Base-by-base conservation (phyloP, 2,113 vertebrate species). In the Mormoops blainvillei region DNA sequence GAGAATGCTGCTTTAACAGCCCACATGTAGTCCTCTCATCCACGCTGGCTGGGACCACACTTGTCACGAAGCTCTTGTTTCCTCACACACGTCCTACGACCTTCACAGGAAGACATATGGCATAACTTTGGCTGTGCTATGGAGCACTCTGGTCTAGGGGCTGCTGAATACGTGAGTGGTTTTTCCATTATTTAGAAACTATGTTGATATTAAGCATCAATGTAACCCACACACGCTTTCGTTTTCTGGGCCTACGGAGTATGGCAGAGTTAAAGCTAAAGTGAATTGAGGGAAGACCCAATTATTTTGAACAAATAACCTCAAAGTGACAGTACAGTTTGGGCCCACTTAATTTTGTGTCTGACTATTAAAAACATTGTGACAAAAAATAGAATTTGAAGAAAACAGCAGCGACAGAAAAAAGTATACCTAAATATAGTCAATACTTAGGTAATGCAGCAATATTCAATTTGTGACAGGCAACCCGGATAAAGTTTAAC, bases 11-110 rank as follows among this genome's bases (percentile, higher is more conserved):
- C 84, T 73, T 93, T 63, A 15, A 15, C 1, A 11, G 20, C 22
- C 11, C 52, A 43, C 2, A 0, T 2, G 14, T 0, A 1, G 58
- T 12, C 36, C 22, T 8, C 24, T 11, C 20, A 5, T 43, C 58
- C 33, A 28, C 3, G 0, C 33, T 16, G 41, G 61, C 10, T 13
- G 58, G 65, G 31, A 20, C 58, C 61, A 2, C n/a, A 16, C 4
- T 22, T 0, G 24, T 48, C 68, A 19, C 26, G 13, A 36, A 52
- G 43, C 7, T 45, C 7, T 9, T 0, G 7, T 19, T 38, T 84
- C 41, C 33, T n/a, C 45, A 56, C 15, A 28, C 48, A 19, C 3
- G 11, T n/a, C n/a, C 22, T 48, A 0, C 4, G 63, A n/a, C 20
- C 38, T 41, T 18, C 76, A 31, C 22, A 65, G 0, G n/a, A 5